Evolutionary conservation across 2,888 invertebrate species (phyloP).

Genomic region (Drosophila affinis): DNA sequence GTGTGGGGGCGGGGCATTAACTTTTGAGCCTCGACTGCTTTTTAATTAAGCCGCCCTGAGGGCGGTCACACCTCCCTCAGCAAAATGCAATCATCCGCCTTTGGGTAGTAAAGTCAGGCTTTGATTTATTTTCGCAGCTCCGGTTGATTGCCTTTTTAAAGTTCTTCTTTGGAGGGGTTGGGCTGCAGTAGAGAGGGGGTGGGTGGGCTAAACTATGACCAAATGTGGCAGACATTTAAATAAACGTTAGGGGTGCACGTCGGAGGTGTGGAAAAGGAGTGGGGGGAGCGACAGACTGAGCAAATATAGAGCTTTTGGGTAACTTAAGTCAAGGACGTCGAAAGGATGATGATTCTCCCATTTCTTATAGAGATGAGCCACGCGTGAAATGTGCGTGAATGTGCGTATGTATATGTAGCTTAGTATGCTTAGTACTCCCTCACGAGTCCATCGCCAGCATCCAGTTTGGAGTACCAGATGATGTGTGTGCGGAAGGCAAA

Average conservation of each 20-base stretch:
- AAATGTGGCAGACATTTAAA: conserved; percentile 72
- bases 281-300: conserved; percentile 50
- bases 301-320: conserved; percentile 49
- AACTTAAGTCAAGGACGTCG: conserved; percentile 58
- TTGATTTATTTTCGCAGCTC: conserved; percentile 56
- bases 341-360: conserved; percentile 16
- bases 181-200: background rate
- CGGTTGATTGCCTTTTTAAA: conserved; percentile 64
- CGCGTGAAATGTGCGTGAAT: background rate
- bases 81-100: conserved; percentile 28
- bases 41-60: conserved; percentile 60
- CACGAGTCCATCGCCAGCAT: conserved; percentile 14
- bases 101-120: conserved; percentile 22
- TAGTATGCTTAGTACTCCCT: background rate
- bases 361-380: background rate
- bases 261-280: conserved; percentile 36
- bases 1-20: background rate
- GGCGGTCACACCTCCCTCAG: conserved; percentile 22
- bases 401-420: too few relatives aligned
- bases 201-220: conserved; percentile 46
- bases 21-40: conserved; percentile 38
- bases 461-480: conserved; percentile 38
- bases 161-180: conserved; percentile 26
- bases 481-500: conserved; percentile 65
- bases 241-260: conserved; percentile 58